Evolutionary conservation across 2,888 invertebrate genomes (phyloP), one percentile per base, ranked within the genome.

Genomic region (Prosapia bicincta): DNA sequence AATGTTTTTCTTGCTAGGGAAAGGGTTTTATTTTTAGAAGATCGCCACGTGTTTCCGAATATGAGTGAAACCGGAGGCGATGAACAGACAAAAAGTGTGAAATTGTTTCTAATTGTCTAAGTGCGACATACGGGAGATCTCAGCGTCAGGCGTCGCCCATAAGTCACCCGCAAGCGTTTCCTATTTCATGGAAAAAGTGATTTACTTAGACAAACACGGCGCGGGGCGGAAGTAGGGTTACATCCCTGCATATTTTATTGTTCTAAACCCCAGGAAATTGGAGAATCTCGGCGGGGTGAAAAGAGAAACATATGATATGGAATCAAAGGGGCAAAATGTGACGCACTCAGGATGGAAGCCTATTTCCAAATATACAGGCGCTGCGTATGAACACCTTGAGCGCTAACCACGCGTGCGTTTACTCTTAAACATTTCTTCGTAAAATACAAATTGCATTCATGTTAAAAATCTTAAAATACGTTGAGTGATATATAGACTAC

Each of bases 121-220:
- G 68, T 69, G 32, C 66, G 74, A 65, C 74, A 74, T 74, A 74
- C 65, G 74, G 69, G 24, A 69, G 28, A 65, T 30, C 54, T 74
- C 38, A 38, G 38, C 54, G 54, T n/a, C 54, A 54, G 54, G 54
- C 54, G 54, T 20, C 2, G n/a, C 20, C 20, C 20, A 54, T 54
- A 54, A 54, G 54, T 54, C 54, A 54, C 73, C 69, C 25, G n/a
- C 15, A n/a, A 67, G 7, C 30, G 30, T 69, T 65, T 69, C 74
- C 74, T 66, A 28, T 74, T 73, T 73, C 73, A 26, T 20, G 73
- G 73, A 43, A 72, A 72, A 69, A 74, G 65, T 74, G 74, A 74
- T 74, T 74, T 74, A 74, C 74, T 74, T 74, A 68, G 65, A 69
- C 69, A 74, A 74, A 74, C 74, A 74, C 24, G 24, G 65, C 38